Conservation (phyloP, 2,888 invertebrate species). For the Trachelus tabidus region DNA sequence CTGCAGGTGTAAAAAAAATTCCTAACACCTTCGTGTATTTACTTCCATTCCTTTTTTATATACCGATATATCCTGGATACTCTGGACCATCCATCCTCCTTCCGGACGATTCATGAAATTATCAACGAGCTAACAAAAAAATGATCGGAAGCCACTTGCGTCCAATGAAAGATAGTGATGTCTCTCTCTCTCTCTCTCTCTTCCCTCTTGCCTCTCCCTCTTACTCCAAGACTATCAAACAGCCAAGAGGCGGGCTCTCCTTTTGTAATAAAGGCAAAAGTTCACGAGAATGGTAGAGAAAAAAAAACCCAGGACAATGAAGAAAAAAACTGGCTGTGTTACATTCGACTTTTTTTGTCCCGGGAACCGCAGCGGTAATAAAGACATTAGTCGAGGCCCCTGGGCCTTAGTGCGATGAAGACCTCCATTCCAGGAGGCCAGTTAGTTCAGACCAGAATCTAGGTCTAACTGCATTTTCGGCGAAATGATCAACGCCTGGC, state of each 20-base stretch:
- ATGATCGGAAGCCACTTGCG: constrained; percentile 2
- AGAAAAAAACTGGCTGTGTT: neutral
- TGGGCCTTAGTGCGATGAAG: constrained; percentile 33
- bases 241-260: too few species aligned
- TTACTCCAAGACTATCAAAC: neutral
- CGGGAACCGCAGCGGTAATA: constrained; percentile 35
- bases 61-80: neutral
- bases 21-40: neutral
- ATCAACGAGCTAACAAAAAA: neutral
- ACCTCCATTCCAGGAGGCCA: constrained; percentile 47
- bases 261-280: too few species aligned
- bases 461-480: constrained; percentile 43
- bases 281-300: neutral
- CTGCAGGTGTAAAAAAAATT: neutral
- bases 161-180: constrained; percentile 11
- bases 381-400: constrained; percentile 47
- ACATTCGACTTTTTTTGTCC: neutral
- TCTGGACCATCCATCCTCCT: neutral
- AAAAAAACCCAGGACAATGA: neutral
- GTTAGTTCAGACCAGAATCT: constrained; percentile 29
- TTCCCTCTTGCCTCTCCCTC: constrained; percentile 17
- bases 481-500: constrained; percentile 52
- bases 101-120: neutral
- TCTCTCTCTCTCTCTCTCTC: constrained; percentile 5
- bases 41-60: neutral